Evolutionary conservation across 2,797 vertebrate genomes (phyloP).

Genomic region (Bradypus variegatus): DNA sequence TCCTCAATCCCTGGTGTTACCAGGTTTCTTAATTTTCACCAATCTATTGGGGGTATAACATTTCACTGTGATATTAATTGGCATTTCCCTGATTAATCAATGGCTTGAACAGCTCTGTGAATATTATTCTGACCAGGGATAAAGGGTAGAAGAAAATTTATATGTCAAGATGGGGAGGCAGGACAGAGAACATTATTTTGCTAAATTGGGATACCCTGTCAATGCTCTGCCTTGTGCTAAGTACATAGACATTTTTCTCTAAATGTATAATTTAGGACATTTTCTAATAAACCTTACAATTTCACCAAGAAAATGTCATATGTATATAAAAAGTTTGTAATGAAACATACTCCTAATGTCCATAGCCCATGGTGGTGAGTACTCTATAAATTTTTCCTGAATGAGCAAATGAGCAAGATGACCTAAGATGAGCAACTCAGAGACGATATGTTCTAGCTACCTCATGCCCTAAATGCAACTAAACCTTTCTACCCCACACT

Average conservation of each 20-base stretch:
- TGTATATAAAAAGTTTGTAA: not conserved
- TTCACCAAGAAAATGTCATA: constrained; percentile 24
- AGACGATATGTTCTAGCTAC: not conserved
- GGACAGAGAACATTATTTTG: not conserved
- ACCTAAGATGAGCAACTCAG: not conserved
- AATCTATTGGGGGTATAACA: not conserved
- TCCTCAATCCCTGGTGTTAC: not conserved
- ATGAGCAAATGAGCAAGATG: not conserved
- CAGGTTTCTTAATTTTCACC: not conserved
- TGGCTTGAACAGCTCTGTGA: not conserved
- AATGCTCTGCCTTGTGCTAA: not conserved
- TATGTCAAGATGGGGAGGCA: not conserved
- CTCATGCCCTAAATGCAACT: not conserved
- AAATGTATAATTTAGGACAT: constrained; percentile 12
- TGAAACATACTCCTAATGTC: not conserved
- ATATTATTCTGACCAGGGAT: not conserved
- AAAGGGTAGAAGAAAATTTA: not conserved
- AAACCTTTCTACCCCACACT: not conserved
- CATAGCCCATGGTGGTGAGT: not conserved
- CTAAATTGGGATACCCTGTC: not conserved
- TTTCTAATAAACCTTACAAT: constrained; percentile 15
- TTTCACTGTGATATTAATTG: not conserved
- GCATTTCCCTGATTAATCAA: not conserved
- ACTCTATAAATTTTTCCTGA: not conserved
- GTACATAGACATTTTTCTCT: not conserved